Evolutionary conservation across 2,888 invertebrate genomes (phyloP), one percentile per base, ranked within the genome.

Genomic region (Caenorhabditis afra): DNA sequence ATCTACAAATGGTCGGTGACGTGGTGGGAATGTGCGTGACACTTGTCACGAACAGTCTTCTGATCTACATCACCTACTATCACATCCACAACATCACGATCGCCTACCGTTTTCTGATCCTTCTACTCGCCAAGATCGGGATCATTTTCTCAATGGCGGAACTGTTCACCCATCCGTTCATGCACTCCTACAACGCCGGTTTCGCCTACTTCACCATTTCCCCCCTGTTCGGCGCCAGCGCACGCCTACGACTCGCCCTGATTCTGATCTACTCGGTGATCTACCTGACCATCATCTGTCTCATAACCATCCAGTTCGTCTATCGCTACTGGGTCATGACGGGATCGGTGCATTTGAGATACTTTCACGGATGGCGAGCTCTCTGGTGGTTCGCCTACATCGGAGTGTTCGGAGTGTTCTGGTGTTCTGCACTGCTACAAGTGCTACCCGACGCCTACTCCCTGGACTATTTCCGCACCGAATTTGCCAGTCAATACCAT

Each of bases 1-100:
- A 44, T 11, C 11, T 44, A 5, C 4, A 10, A 1, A 52, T 52
- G 3, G 3, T 29, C 7, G 29, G 14, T 14, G n/a, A 11, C n/a
- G 14, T 52, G 3, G 35, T 29, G 0, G 65, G 49, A 39, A 47
- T 49, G 3, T 8, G n/a, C 4, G 8, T 39, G 3, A 66, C 39
- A 7, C 11, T 66, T 10, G 0, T 22, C 1, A 18, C 20, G 1
- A 66, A 57, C 57, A 18, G 45, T 0, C 18, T 57, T 10, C n/a
- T 66, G 39, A 66, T 66, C 23, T 66, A 57, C 22, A 8, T 57
- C 14, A 66, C 66, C 1, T 8, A 37, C 10, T 55, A 49, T 20
- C 47, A 45, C 10, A 45, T 53, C 10, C 53, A 45, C 20, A 55
- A 8, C 7, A n/a, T 65, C 35, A n/a, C n/a, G 7, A n/a, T 20